Base-by-base conservation (phyloP, 1,140 invertebrate species). In the Caligus rogercresseyi region DNA sequence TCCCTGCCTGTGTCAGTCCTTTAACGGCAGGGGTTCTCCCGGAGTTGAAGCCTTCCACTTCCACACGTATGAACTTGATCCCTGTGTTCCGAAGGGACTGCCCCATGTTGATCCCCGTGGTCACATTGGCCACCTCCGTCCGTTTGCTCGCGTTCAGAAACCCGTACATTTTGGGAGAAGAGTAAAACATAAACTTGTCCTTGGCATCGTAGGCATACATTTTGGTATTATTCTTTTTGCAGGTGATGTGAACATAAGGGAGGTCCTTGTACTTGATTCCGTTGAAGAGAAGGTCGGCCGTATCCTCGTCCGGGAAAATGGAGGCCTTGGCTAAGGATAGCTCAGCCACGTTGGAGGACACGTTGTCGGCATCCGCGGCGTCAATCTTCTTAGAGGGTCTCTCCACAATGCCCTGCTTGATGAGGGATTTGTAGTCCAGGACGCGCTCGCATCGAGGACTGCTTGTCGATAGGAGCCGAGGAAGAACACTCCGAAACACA, bases 211-310 rank as follows among this genome's bases (percentile, higher is more conserved):
- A 18, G 7, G 26, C 14, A n/a, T n/a, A 60, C 15, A 60, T 25
- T 16, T 25, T 21, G 2, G 57, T 60, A 20, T 31, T 25, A 25
- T 60, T 60, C 1, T 25, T 16, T 18, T 21, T 31, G n/a, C 57
- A 60, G 1, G 18, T 14, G 16, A 60, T 14, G 24, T 25, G 23
- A 14, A 60, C 57, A 19, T 60, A 60, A 15, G 57, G 57, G 16
- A 60, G n/a, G 26, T 60, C 57, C n/a, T 60, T 60, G 19, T 3
- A 60, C n/a, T 60, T 60, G 18, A 60, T 21, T 2, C 57, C 57
- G 21, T 60, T 26, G 24, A 60, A 60, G 7, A 51, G 24, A 3
- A 18, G 23, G n/a, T 60, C 24, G 1, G 18, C 57, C 20, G 26
- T 60, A n/a, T 60, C 57, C 25, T 25, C 57, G 16, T 52, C 26